These are phyloP conservation scores for Pissodes strobi DNA, from an alignment of 1,140 invertebrate species.

Conservation along the genomic window DNA sequence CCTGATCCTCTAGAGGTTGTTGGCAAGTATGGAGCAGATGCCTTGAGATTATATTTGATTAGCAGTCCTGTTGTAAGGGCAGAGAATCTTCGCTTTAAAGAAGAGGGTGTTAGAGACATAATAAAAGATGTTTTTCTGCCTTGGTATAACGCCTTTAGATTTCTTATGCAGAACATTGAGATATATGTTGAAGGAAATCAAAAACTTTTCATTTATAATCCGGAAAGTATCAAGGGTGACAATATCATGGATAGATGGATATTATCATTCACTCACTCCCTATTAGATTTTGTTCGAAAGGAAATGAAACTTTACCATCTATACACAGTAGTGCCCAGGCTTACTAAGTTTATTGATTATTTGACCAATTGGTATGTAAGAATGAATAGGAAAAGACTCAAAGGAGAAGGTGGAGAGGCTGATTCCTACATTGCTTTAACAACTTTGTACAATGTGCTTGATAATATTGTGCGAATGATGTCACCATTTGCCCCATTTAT, in stretches of 20 bases:
- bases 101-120: constrained; percentile 92
- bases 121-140: constrained; percentile 98
- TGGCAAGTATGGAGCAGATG: constrained; percentile 95
- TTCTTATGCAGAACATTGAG: constrained; percentile 91
- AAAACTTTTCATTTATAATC: constrained; percentile 66
- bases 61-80: constrained; percentile 98
- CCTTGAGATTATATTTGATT: constrained; percentile 92
- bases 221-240: constrained; percentile 58
- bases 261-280: constrained; percentile 91
- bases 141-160: constrained; percentile 98
- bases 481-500: constrained; percentile 98
- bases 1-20: constrained; percentile 94
- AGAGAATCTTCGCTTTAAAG: constrained; percentile 95
- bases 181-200: constrained; percentile 76
- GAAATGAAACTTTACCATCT: constrained; percentile 95
- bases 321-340: constrained; percentile 91
- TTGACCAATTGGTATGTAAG: constrained; percentile 98
- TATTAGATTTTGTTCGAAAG: constrained; percentile 83
- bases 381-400: constrained; percentile 92
- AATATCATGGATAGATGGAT: constrained; percentile 99
- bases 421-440: constrained; percentile 86
- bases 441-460: constrained; percentile 87
- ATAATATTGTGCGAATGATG: constrained; percentile 89
- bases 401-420: constrained; percentile 77
- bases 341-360: constrained; percentile 97